These are phyloP conservation scores for Plectropomus leopardus DNA, from an alignment of 2,113 vertebrate genomes.

Conservation along the genomic window DNA sequence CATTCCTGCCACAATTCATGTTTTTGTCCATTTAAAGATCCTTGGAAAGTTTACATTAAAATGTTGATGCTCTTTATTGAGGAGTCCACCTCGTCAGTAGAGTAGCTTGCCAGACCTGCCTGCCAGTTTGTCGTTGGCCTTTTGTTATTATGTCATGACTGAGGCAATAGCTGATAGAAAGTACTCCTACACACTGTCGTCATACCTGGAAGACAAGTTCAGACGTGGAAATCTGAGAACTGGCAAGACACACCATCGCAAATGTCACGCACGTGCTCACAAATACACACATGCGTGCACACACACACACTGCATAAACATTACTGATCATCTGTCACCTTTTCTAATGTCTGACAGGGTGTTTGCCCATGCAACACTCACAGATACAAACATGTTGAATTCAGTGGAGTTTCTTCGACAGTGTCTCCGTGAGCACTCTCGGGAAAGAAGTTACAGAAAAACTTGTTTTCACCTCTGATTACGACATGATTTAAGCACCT, in stretches of 20 bases:
- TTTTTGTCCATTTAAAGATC: not conserved
- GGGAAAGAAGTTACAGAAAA: slow-evolving; percentile 27
- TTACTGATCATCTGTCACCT: slow-evolving; percentile 61
- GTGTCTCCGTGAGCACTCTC: slow-evolving; percentile 7
- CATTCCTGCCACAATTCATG: not conserved
- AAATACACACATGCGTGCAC: slow-evolving; percentile 2
- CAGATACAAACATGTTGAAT: slow-evolving; percentile 48
- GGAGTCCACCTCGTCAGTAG: not conserved
- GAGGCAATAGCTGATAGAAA: slow-evolving; percentile 55
- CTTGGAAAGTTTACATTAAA: not conserved
- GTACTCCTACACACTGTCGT: slow-evolving; percentile 36
- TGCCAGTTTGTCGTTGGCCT: slow-evolving; percentile 58
- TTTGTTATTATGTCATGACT: slow-evolving; percentile 56
- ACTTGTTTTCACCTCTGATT: slow-evolving; percentile 46
- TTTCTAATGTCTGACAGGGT: slow-evolving; percentile 65
- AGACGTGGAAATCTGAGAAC: slow-evolving; percentile 65
- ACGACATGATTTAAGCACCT: slow-evolving; percentile 48
- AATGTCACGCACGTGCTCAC: slow-evolving; percentile 43
- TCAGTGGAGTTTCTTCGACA: slow-evolving; percentile 13
- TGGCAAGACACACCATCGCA: slow-evolving; percentile 30
- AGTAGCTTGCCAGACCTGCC: slow-evolving; percentile 58
- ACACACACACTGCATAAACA: slow-evolving; percentile 29
- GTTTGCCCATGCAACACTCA: slow-evolving; percentile 51
- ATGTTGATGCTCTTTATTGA: not conserved
- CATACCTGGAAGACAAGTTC: slow-evolving; percentile 68